Conservation (phyloP, 2,888 invertebrate species). For the Plusia festucae region DNA sequence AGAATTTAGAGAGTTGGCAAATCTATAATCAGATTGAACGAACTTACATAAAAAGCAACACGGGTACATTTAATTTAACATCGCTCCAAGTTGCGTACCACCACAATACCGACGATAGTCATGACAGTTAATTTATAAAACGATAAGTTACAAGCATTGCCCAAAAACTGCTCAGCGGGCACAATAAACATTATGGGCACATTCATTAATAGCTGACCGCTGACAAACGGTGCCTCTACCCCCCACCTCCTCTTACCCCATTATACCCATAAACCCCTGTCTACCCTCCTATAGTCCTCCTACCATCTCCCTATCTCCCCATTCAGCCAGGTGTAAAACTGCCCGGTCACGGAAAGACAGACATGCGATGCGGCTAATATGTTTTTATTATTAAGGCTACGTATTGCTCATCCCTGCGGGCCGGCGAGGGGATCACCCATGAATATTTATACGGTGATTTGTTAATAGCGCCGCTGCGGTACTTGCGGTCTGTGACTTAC, state of each 20-base stretch:
- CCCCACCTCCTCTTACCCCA: slow-evolving; percentile 73
- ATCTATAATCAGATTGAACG: slow-evolving; percentile 23
- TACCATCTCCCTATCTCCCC: slow-evolving; percentile 72
- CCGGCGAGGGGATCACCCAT: slow-evolving; percentile 78
- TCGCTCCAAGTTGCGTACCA: slow-evolving; percentile 25
- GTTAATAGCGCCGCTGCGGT: slow-evolving; percentile 69
- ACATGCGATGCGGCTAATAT: slow-evolving; percentile 89
- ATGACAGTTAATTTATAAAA: slow-evolving; percentile 81
- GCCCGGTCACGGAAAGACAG: slow-evolving; percentile 87
- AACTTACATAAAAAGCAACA: slow-evolving; percentile 18
- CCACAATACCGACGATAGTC: slow-evolving; percentile 53
- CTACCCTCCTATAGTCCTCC: slow-evolving; percentile 67
- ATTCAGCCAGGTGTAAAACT: slow-evolving; percentile 87
- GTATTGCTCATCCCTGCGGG: slow-evolving; percentile 78
- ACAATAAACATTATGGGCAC: slow-evolving; percentile 86
- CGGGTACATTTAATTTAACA: slow-evolving; percentile 45
- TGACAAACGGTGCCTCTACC: slow-evolving; percentile 83
- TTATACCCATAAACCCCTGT: slow-evolving; percentile 72
- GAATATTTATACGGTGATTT: slow-evolving; percentile 87
- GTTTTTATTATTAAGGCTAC: slow-evolving; percentile 87
- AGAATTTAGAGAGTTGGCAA: slow-evolving; percentile 2
- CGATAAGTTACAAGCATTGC: slow-evolving; percentile 80
- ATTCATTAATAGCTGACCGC: slow-evolving; percentile 88
- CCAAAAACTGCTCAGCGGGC: slow-evolving; percentile 83
- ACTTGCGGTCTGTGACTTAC: slow-evolving; percentile 36